Evolutionary conservation across 2,113 vertebrate species (phyloP).

Genomic region (Entomyzon cyanotis): DNA sequence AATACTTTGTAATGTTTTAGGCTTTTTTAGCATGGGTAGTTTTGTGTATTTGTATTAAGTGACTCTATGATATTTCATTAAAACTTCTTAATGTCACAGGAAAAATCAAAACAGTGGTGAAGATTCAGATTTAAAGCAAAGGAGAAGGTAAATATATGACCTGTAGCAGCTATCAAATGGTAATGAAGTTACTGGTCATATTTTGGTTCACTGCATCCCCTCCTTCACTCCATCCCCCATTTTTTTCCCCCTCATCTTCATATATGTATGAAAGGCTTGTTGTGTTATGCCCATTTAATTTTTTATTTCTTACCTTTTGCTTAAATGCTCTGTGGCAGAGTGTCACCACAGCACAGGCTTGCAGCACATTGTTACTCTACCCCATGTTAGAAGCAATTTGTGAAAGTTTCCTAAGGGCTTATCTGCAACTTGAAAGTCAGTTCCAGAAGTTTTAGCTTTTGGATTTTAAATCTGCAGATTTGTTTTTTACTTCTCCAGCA

Average conservation of each 20-base stretch:
- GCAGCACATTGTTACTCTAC: neutral
- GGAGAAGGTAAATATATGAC: constrained; percentile 77
- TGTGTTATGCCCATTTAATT: neutral
- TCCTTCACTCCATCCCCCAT: neutral
- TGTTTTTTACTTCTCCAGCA: neutral
- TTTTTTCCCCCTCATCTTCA: neutral
- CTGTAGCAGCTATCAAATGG: neutral
- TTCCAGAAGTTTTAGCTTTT: neutral
- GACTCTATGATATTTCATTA: neutral
- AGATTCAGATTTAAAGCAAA: constrained; percentile 82
- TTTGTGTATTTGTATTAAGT: neutral
- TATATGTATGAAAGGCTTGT: neutral
- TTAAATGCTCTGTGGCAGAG: neutral
- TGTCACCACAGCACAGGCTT: neutral
- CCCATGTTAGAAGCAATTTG: neutral
- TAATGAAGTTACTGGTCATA: neutral
- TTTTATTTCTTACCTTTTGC: neutral
- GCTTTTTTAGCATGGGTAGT: neutral
- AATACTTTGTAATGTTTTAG: neutral
- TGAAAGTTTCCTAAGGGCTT: neutral
- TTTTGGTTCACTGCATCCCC: neutral
- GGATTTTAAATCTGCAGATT: neutral
- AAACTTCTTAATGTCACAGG: constrained; percentile 66
- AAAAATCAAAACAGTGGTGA: constrained; percentile 79
- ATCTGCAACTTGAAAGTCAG: neutral